Percentiles rank a stretch among this genome's conserved stretches.
Evolutionary conservation across 2,113 vertebrate genomes (phyloP).

Genomic region (Etheostoma spectabile): DNA sequence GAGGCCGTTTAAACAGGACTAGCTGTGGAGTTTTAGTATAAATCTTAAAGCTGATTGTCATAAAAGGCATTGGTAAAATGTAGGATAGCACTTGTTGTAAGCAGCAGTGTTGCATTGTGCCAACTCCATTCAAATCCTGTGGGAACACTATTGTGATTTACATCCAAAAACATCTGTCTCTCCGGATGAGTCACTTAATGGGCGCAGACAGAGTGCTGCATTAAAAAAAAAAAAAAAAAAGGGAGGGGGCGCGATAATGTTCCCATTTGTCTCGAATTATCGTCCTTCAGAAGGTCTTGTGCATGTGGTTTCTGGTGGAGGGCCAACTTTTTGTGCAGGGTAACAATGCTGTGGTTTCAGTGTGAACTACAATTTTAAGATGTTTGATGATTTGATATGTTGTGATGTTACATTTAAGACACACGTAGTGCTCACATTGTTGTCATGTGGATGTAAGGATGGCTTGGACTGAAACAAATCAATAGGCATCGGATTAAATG

Average conservation of each 20-base stretch:
- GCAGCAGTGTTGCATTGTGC: slow-evolving; percentile 25
- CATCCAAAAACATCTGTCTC: slow-evolving; percentile 45
- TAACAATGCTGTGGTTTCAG: background rate
- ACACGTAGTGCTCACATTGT: background rate
- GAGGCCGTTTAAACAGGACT: slow-evolving; percentile 40
- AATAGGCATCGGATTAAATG: too few relatives aligned
- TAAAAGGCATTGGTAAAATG: slow-evolving; percentile 23
- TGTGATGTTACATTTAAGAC: background rate
- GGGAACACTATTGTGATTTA: slow-evolving; percentile 27
- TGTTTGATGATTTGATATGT: background rate
- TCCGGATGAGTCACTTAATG: slow-evolving; percentile 43
- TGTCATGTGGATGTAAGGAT: too few relatives aligned
- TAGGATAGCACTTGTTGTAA: background rate
- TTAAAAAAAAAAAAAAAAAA: slow-evolving; percentile 33
- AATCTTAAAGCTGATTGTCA: slow-evolving; percentile 38
- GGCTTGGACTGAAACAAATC: too few relatives aligned
- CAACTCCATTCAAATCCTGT: slow-evolving; percentile 48
- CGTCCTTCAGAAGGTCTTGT: slow-evolving; percentile 17
- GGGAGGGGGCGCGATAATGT: slow-evolving; percentile 1
- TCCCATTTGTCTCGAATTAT: slow-evolving; percentile 12
- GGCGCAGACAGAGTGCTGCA: slow-evolving; percentile 25
- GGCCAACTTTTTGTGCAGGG: background rate
- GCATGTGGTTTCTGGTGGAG: background rate
- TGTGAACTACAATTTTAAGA: background rate
- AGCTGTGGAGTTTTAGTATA: slow-evolving; percentile 12